Evolutionary conservation across 1,140 invertebrate genomes (phyloP), one percentile per base, ranked within the genome.

Genomic region (Acromyrmex echinatior): DNA sequence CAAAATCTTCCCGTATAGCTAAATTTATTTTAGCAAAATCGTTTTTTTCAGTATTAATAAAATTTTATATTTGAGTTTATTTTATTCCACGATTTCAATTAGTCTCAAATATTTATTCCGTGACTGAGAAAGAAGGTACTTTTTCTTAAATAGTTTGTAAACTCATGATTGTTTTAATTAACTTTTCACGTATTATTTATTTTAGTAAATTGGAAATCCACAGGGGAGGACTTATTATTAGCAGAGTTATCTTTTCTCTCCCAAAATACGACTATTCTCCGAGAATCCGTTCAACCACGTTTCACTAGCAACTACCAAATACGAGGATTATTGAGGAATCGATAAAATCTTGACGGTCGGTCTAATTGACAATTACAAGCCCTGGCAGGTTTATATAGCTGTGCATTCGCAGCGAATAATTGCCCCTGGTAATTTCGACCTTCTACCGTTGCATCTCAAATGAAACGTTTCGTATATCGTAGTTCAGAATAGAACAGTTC

Each of bases 351-450:
- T 66, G 60, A 66, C 62, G 28, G 18, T 16, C 18, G 45, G 39
- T 66, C 62, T 79, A 79, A 79, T 79, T 66, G 77, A 79, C 77
- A 79, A 79, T 79, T 66, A 79, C 77, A 79, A 79, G 77, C 77
- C 25, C 28, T 7, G 77, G 45, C 25, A 51, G 45, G 39, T 79
- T 66, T 79, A 66, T 66, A 53, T 66, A 66, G 18, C 77, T 66
- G 77, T 66, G 77, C 77, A 66, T 79, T 66, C 45, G 62, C 77
- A 79, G 25, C 45, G 45, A 66, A 66, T 79, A 66, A 79, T 79
- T 79, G 77, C 60, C 6, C 35, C 2, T 28, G 60, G 12, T 79
- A 79, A 79, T 79, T 79, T 66, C 28, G 77, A 62, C 25, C 28
- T 51, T 79, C 60, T 66, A 62, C 58, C 5, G 21, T 16, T 28